A percentile compares a stretch with the other conserved stretches of the same genome.
Conservation (phyloP, 2,113 vertebrate species). For the Hystrix cristata region DNA sequence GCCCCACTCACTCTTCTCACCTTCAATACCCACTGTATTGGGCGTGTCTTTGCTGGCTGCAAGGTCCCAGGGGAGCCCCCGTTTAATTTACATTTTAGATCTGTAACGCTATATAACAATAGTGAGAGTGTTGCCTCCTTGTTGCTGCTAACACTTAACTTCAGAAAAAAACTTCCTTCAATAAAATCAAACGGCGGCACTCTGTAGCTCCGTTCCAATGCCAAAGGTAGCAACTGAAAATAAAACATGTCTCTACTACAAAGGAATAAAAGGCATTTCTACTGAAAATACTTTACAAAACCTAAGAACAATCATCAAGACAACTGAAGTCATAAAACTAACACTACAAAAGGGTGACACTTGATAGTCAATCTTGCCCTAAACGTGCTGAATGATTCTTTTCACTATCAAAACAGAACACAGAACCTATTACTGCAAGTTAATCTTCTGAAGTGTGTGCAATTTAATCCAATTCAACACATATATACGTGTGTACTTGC, state of each 20-base stretch:
- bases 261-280: constrained; percentile 70
- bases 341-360: not conserved
- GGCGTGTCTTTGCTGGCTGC: not conserved
- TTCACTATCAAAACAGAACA: constrained; percentile 16
- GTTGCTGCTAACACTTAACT: constrained; percentile 20
- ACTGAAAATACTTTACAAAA: constrained; percentile 61
- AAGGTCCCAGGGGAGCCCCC: not conserved
- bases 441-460: constrained; percentile 41
- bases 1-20: not conserved
- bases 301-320: constrained; percentile 37
- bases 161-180: constrained; percentile 36
- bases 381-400: not conserved
- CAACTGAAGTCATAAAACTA: constrained; percentile 41
- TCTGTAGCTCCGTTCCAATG: constrained; percentile 50
- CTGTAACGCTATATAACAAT: not conserved
- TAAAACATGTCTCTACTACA: constrained; percentile 74
- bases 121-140: not conserved
- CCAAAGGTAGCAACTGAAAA: constrained; percentile 47
- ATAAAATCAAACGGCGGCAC: constrained; percentile 64
- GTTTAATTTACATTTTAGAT: not conserved
- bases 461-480: not conserved
- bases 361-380: constrained; percentile 59
- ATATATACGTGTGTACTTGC: not conserved
- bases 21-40: not conserved
- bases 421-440: constrained; percentile 27